Conservation (phyloP, 2,888 invertebrate genomes). For the Exocentrus adspersus region DNA sequence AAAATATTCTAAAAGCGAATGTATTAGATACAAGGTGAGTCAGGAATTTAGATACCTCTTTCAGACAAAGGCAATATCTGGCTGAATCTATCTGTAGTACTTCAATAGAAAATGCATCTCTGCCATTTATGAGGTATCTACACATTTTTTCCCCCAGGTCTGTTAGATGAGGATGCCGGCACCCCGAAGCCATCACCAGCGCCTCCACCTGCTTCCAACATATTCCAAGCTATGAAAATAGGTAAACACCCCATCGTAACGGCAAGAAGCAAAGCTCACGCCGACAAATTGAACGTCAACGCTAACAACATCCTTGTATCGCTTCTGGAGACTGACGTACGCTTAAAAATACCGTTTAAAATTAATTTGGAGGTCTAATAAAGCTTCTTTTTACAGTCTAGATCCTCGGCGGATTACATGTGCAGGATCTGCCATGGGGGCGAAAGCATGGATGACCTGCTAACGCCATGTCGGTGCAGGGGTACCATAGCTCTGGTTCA, state of each 20-base stretch:
- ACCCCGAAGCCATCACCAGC: background rate
- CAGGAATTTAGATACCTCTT: no score
- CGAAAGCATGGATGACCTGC: slow-evolving; percentile 61
- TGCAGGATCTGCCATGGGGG: slow-evolving; percentile 63
- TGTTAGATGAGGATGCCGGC: slow-evolving; percentile 36
- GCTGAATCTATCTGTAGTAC: no score
- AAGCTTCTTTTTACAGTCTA: slow-evolving; percentile 34
- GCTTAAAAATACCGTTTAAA: slow-evolving; percentile 24
- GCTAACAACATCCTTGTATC: slow-evolving; percentile 54
- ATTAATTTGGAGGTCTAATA: background rate
- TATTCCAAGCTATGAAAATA: slow-evolving; percentile 46
- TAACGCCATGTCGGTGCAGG: slow-evolving; percentile 67
- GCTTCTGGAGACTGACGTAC: slow-evolving; percentile 50
- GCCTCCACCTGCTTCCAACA: background rate
- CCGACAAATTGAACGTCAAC: slow-evolving; percentile 51
- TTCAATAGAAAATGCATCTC: no score
- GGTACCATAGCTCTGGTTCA: slow-evolving; percentile 69
- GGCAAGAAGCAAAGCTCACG: slow-evolving; percentile 55
- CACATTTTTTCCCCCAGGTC: slow-evolving; percentile 31
- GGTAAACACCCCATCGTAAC: slow-evolving; percentile 54
- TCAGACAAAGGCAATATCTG: no score
- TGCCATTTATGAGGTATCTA: no score
- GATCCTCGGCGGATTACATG: slow-evolving; percentile 48
- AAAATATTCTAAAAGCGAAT: no score
- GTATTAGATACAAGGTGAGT: no score